Evolutionary conservation across 2,888 invertebrate species (phyloP).

Genomic region (Parasteatoda lunata): DNA sequence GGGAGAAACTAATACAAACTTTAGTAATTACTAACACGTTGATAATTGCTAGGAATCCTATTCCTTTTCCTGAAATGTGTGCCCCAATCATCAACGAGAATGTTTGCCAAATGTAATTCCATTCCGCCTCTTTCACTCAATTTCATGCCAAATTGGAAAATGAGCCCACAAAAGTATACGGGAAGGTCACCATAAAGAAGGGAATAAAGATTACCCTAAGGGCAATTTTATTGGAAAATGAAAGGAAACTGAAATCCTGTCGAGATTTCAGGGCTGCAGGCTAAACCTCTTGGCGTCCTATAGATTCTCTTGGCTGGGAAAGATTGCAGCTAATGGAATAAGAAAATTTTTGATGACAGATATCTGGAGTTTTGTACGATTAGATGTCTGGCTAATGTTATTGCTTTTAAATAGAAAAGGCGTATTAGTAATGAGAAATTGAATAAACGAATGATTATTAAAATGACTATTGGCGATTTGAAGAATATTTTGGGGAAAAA

Average conservation of each 20-base stretch:
- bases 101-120: neutral
- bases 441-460: too few relatives aligned
- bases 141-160: slow-evolving; percentile 5
- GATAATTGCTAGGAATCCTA: neutral
- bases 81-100: neutral
- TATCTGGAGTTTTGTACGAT: too few relatives aligned
- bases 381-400: too few relatives aligned
- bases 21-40: neutral
- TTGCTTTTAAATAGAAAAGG: too few relatives aligned
- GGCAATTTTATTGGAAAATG: slow-evolving; percentile 2
- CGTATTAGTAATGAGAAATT: too few relatives aligned
- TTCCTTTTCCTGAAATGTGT: neutral
- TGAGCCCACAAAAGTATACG: neutral
- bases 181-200: neutral
- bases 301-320: too few relatives aligned
- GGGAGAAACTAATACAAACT: neutral
- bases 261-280: neutral
- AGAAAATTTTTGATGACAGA: too few relatives aligned
- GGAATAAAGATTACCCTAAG: slow-evolving; percentile 3
- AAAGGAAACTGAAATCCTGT: neutral
- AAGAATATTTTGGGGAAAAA: too few relatives aligned
- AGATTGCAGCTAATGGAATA: too few relatives aligned
- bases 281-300: too few relatives aligned
- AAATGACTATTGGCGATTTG: too few relatives aligned
- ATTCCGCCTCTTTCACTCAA: slow-evolving; percentile 3